Base-by-base conservation (phyloP, 2,113 vertebrate genomes). In the Paradoxurus hermaphroditus region DNA sequence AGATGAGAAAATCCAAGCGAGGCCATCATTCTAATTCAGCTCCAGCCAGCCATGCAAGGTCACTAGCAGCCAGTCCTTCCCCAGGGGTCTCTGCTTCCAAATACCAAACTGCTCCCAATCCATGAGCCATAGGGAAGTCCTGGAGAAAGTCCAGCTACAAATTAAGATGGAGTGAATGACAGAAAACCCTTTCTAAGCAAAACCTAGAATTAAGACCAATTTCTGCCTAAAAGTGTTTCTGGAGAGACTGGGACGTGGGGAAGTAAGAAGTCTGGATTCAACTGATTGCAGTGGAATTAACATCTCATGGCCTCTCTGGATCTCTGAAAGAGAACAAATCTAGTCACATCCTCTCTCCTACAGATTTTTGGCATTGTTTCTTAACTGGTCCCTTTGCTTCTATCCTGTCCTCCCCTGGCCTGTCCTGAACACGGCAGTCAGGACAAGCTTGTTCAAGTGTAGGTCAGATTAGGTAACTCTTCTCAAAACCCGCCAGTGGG, bases 151-250 rank as follows among this genome's bases (percentile, higher is more conserved):
- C 27, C n/a, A 91, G n/a, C 77, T 85, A 2, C 56, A 65, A 65
- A 89, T 36, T n/a, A 59, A 88, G 65, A 49, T 49, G n/a, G 67
- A 65, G 8, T 59, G 27, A 92, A 92, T 81, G 72, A 36, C 70
- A 94, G 21, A 86, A 95, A 72, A 65, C 23, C 53, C 86, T 86
- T 95, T 56, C 81, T 51, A 67, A 85, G 62, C 77, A 86, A 78
- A 91, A 21, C 15, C 39, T 86, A 13, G 59, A 73, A 49, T 96
- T 39, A 81, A 83, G 65, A 82, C 4, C 27, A 18, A 4, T 85
- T 34, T 92, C 41, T 81, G 23, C 36, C 73, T 53, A 10, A 21
- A 62, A 75, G 49, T 67, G 12, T 75, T 92, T 86, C 72, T 90
- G 23, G 63, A 86, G 63, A 62, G 46, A 73, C 4, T 53, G 7